Conservation (phyloP, 2,113 vertebrate genomes). For the Chlorocebus sabaeus region DNA sequence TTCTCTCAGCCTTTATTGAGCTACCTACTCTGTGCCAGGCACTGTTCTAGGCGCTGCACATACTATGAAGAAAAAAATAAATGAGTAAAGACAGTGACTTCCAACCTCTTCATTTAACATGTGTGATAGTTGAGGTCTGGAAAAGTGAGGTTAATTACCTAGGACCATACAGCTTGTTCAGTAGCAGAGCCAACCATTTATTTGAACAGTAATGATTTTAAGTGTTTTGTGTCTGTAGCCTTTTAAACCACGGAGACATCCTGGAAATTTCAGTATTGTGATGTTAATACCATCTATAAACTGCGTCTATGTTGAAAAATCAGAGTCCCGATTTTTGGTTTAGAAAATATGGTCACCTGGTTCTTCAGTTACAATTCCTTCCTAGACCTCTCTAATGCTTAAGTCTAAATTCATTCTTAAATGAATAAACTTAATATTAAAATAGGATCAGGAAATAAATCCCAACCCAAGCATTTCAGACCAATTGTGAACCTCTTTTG, state of each 20-base stretch:
- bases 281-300: not conserved
- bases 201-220: not conserved
- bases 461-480: not conserved
- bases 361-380: not conserved
- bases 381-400: not conserved
- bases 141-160: not conserved
- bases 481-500: constrained; percentile 12
- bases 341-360: not conserved
- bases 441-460: not conserved
- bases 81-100: not conserved
- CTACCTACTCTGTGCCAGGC: not conserved
- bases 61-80: not conserved
- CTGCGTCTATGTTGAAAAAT: not conserved
- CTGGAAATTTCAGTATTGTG: not conserved
- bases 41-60: not conserved
- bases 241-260: not conserved
- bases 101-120: not conserved
- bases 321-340: not conserved
- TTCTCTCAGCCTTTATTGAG: not conserved
- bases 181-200: not conserved
- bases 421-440: constrained; percentile 7
- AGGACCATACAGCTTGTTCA: not conserved
- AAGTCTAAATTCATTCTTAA: not conserved
- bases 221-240: not conserved
- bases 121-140: not conserved